Base-by-base conservation (phyloP, 1,140 invertebrate species). In the Rhyacophila brunnea region DNA sequence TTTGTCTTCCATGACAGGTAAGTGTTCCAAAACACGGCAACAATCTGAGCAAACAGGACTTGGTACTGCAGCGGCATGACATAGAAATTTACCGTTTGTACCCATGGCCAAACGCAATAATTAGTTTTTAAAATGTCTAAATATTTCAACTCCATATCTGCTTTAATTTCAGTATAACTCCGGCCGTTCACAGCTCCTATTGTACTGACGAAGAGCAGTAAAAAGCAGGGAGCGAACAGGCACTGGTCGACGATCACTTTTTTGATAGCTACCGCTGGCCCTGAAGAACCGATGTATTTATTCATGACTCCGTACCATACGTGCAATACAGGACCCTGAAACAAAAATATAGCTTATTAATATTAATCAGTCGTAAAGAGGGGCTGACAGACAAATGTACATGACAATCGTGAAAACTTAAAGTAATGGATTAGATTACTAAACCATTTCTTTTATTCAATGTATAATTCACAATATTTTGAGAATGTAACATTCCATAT, bases 11-110 rank as follows among this genome's bases (percentile, higher is more conserved):
- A 89, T 11, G 87, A 86, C 44, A 93, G 68, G 71, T 91, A 92
- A 43, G 83, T 87, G 71, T 96, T 96, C 93, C 93, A 96, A 65
- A 90, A 77, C 1, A 95, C 62, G 32, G 91, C 89, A 43, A 95
- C 82, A 11, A 76, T 69, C 73, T 95, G 92, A 9, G 87, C 89
- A 66, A 91, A 74, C 38, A 93, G 69, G 38, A 93, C 87, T 79
- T 93, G 88, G 75, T 91, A 89, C 20, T 88, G 80, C 6, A 94
- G 71, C 20, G 92, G 92, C 43, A 93, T 78, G 65, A 91, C 78
- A 50, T 86, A 87, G 72, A 95, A 96, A 73, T 95, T 96, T 1
- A 87, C 67, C 23, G 93, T 64, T 71, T 95, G 92, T 0, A 91
- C 89, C 66, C 84, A 79, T 15, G 92, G 92, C 92, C 92, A 96